Percentiles rank a stretch among this genome's conserved stretches.
These are phyloP conservation scores for Sisyra terminalis DNA, from an alignment of 2,888 invertebrate species.

Conservation along the genomic window DNA sequence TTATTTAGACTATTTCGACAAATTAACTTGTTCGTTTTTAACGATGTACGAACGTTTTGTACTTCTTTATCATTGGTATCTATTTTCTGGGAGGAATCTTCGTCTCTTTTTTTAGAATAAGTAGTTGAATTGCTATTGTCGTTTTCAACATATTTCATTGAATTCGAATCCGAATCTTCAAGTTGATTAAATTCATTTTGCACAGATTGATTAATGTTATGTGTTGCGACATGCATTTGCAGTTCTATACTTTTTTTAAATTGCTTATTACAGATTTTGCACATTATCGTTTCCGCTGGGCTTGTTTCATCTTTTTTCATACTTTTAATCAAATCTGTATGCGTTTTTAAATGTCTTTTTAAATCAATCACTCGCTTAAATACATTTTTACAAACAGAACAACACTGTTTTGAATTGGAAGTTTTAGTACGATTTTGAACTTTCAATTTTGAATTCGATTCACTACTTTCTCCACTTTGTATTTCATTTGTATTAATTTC, in stretches of 20 bases:
- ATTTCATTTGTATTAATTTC: not conserved
- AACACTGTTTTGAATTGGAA: not conserved
- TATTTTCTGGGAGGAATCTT: constrained; percentile 3
- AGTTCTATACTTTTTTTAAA: not conserved
- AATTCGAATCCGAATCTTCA: not conserved
- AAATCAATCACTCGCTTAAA: constrained; percentile 1
- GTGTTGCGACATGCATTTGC: not conserved
- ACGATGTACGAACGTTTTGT: not conserved
- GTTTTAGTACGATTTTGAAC: not conserved
- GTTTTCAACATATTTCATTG: too few species aligned
- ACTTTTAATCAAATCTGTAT: not conserved
- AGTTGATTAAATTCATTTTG: not conserved
- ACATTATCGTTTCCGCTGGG: not conserved
- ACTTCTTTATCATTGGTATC: constrained; percentile 1
- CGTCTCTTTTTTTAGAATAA: constrained; percentile 10
- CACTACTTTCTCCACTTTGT: not conserved
- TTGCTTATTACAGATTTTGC: not conserved
- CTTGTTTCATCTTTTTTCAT: not conserved
- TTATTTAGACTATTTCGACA: constrained; percentile 17
- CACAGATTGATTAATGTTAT: not conserved
- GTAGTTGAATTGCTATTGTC: too few species aligned
- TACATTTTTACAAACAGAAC: not conserved
- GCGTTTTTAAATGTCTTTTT: constrained; percentile 2
- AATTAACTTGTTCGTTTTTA: not conserved
- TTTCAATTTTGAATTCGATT: not conserved